These are phyloP conservation scores for Synanthedon vespiformis DNA, from an alignment of 2,888 invertebrate genomes.

Conservation along the genomic window DNA sequence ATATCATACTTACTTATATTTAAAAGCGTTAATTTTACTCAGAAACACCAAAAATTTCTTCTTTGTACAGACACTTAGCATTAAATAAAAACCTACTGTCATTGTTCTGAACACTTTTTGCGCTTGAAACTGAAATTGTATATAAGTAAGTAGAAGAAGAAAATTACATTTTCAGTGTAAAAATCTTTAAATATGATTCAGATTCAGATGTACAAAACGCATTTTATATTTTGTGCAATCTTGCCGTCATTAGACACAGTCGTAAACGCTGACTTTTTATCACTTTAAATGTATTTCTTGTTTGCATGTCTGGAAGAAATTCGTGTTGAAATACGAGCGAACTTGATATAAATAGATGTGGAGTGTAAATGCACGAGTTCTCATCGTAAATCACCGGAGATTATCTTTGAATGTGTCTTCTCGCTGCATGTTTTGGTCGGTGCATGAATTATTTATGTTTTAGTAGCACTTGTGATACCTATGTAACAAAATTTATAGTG, in stretches of 20 bases:
- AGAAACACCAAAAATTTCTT: too few species aligned
- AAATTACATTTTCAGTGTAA: too few species aligned
- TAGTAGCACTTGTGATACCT: neutral
- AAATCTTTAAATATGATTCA: too few species aligned
- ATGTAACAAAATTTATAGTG: too few species aligned
- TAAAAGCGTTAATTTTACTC: too few species aligned
- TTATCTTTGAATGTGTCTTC: constrained; percentile 52
- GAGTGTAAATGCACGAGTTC: constrained; percentile 44
- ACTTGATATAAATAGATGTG: constrained; percentile 32
- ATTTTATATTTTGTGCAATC: neutral
- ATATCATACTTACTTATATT: too few species aligned
- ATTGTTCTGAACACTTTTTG: too few species aligned
- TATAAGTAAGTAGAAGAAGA: too few species aligned
- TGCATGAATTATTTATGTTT: constrained; percentile 52
- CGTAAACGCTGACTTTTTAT: neutral
- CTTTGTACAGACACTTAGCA: too few species aligned
- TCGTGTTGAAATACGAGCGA: constrained; percentile 12
- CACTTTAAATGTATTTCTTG: constrained; percentile 1
- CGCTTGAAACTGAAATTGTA: too few species aligned
- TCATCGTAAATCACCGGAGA: constrained; percentile 62
- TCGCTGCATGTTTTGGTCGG: constrained; percentile 40
- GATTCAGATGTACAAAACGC: neutral
- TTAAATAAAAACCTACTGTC: too few species aligned
- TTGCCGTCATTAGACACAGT: neutral
- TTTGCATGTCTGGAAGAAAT: constrained; percentile 9